phyloP scores from a whole-genome alignment of 1,140 invertebrate genomes.

The Conus betulinus region DNA sequence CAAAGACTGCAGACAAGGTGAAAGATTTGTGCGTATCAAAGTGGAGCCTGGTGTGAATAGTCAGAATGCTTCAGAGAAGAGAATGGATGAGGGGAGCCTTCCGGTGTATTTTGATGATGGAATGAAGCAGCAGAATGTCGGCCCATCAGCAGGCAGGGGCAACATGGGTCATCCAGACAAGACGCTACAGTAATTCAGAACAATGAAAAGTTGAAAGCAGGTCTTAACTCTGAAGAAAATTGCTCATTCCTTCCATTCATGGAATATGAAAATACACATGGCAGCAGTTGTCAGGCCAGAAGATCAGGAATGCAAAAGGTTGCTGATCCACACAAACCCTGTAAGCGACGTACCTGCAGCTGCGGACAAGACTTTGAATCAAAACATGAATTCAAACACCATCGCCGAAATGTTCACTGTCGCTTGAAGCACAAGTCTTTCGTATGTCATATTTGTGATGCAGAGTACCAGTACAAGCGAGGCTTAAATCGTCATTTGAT shows the following conservation, averaged over 20 bases:
- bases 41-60: not conserved
- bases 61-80: not conserved
- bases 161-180: not conserved
- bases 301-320: not conserved
- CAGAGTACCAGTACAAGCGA: not conserved
- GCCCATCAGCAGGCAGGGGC: not conserved
- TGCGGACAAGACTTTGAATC: conserved; percentile 10
- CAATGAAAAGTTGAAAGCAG: not conserved
- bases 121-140: not conserved
- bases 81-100: not conserved
- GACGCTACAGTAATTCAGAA: not conserved
- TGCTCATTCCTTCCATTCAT: not conserved
- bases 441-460: conserved; percentile 18
- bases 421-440: conserved; percentile 13
- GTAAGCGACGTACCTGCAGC: not conserved
- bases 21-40: not conserved
- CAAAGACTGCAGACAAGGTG: not conserved
- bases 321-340: not conserved
- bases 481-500: conserved; percentile 19
- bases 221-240: not conserved
- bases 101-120: not conserved
- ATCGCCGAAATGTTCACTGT: not conserved
- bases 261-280: not conserved
- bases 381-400: conserved; percentile 26
- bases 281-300: not conserved